These are phyloP conservation scores for Halesus radiatus DNA, from an alignment of 1,140 invertebrate species.

Conservation along the genomic window DNA sequence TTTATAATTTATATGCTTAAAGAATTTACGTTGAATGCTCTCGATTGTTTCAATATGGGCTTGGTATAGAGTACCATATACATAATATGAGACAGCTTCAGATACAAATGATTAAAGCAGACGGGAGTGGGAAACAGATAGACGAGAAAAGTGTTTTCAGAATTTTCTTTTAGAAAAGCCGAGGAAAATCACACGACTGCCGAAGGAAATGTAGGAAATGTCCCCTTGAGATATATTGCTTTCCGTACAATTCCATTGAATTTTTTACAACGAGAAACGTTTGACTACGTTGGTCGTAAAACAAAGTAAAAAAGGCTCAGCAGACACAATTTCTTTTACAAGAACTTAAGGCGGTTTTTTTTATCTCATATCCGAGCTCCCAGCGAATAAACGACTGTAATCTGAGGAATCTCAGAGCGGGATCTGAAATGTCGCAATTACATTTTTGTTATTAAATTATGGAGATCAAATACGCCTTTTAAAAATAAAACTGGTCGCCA, in stretches of 20 bases:
- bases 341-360: constrained; percentile 23
- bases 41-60: too few relatives aligned
- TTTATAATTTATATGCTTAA: too few relatives aligned
- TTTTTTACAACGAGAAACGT: constrained; percentile 37
- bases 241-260: constrained; percentile 34
- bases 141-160: not conserved
- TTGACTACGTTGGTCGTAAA: constrained; percentile 33
- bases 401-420: not conserved
- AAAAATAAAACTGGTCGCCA: too few relatives aligned
- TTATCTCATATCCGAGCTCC: not conserved
- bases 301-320: constrained; percentile 13
- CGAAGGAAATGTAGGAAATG: constrained; percentile 19
- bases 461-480: too few relatives aligned
- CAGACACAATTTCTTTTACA: constrained; percentile 39
- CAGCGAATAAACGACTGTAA: constrained; percentile 7
- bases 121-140: not conserved
- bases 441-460: not conserved
- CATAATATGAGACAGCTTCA: too few relatives aligned
- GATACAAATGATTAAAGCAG: not conserved
- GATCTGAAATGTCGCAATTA: constrained; percentile 3
- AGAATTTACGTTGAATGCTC: too few relatives aligned
- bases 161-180: not conserved
- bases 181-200: constrained; percentile 5
- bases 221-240: constrained; percentile 35
- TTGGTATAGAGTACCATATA: too few relatives aligned